Evolutionary conservation across 2,113 vertebrate genomes (phyloP).

Genomic region (Callionymus lyra): DNA sequence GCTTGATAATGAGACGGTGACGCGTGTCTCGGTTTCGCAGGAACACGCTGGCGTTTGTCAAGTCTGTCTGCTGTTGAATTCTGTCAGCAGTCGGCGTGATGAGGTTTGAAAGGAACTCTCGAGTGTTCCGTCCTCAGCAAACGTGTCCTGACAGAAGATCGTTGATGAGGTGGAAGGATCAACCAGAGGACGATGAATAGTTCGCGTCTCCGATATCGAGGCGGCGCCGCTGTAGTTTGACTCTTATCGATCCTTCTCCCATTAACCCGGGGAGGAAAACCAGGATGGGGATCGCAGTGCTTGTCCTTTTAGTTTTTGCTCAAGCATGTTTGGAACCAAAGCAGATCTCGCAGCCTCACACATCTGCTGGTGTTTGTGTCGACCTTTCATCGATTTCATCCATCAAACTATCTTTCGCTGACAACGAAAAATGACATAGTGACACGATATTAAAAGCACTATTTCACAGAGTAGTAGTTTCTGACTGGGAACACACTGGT

Average conservation of each 20-base stretch:
- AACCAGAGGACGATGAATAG: slow-evolving; percentile 37
- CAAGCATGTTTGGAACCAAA: neutral
- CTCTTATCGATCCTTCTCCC: slow-evolving; percentile 23
- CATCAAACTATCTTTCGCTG: too few relatives aligned
- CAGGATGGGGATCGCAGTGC: too few relatives aligned
- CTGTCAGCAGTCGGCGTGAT: slow-evolving; percentile 8
- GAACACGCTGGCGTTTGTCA: slow-evolving; percentile 3
- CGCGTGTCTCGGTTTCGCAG: neutral
- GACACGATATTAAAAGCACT: too few relatives aligned
- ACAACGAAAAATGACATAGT: too few relatives aligned
- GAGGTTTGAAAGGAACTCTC: slow-evolving; percentile 12
- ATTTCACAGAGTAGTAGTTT: too few relatives aligned
- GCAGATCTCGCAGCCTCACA: neutral
- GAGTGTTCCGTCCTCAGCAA: too few relatives aligned
- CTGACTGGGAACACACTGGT: too few relatives aligned
- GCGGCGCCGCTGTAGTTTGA: slow-evolving; percentile 19
- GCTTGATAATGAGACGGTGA: neutral
- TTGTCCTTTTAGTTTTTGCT: too few relatives aligned
- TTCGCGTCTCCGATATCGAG: slow-evolving; percentile 19
- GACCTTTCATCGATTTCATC: too few relatives aligned
- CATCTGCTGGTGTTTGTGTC: neutral
- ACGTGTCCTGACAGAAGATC: slow-evolving; percentile 35
- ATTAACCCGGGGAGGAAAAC: neutral
- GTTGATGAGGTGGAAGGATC: slow-evolving; percentile 33
- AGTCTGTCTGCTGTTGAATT: slow-evolving; percentile 5